A percentile compares a stretch with the other conserved stretches of the same genome.
phyloP scores from a whole-genome alignment of 2,113 vertebrate genomes.

The Antennarius striatus region DNA sequence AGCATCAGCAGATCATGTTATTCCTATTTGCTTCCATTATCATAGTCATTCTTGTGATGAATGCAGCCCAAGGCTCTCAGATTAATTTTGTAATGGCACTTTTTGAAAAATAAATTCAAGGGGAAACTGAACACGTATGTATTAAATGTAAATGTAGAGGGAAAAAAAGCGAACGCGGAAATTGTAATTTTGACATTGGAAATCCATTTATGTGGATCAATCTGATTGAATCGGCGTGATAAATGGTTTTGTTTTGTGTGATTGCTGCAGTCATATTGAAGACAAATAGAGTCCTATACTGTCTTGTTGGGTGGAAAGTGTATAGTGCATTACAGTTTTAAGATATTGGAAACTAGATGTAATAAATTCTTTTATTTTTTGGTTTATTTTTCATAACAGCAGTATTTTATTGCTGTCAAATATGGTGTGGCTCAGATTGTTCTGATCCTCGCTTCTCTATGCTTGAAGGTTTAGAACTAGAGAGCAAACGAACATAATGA shows the following conservation, averaged over 20 bases:
- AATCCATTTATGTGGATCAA: too few species aligned
- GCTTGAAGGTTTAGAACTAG: background rate
- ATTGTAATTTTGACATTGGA: too few species aligned
- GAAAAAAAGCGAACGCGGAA: too few species aligned
- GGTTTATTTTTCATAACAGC: background rate
- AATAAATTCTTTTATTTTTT: too few species aligned
- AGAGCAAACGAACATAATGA: background rate
- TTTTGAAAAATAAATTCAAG: background rate
- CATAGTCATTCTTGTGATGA: constrained; percentile 17
- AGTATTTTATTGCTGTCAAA: background rate
- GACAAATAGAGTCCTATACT: background rate
- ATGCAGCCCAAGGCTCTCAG: background rate
- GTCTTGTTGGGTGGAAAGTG: background rate
- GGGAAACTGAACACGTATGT: background rate
- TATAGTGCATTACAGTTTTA: background rate
- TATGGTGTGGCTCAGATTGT: background rate
- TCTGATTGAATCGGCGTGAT: background rate
- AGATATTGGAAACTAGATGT: background rate
- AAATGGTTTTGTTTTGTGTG: background rate
- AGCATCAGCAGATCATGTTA: constrained; percentile 3
- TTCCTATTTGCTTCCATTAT: constrained; percentile 2
- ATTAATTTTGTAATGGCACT: constrained; percentile 8
- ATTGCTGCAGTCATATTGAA: background rate
- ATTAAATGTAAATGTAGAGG: constrained; percentile 7
- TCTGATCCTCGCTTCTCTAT: background rate